Base-by-base conservation (phyloP, 2,797 vertebrate genomes). In the Huso huso region DNA sequence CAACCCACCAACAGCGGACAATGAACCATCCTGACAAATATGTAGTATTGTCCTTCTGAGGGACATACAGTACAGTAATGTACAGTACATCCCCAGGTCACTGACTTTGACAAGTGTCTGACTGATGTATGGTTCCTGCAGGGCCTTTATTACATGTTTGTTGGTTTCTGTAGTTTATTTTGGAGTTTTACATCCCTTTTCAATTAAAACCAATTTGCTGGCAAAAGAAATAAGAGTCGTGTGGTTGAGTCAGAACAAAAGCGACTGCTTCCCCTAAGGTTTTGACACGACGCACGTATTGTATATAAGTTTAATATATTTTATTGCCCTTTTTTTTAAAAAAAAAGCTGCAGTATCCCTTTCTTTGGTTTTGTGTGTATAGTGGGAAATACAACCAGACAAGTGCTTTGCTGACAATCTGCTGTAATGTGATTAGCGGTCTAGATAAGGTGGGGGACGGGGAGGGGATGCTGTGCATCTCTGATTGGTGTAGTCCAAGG, bases 311-410 rank as follows among this genome's bases (percentile, higher is more conserved):
- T 93, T 92, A 91, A 91, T 87, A 93, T 92, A 89, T 86, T 91
- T 92, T 93, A 90, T 91, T 89, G 86, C 91, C 86, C 87, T 91
- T 95, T 91, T 94, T 94, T 37, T 37, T 2, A 18, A 85, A 91
- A 87, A 62, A 83, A 92, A 90, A 93, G 88, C 92, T 95, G 90
- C 92, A 91, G 93, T 93, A 93, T 92, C 86, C 88, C 88, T 89
- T 87, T 88, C 87, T 84, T 76, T 74, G 75, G 84, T 85, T 83
- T 82, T 88, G 86, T 87, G 15, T 66, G 65, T 66, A 23, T 23
- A 8, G 51, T 37, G 10, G 49, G 51, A 48, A n/a, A 57, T 37
- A 2, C 23, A 37, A 37, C 23, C 23, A 37, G 23, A 37, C 23
- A 37, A 37, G 23, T 37, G 23, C 23, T 37, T 37, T 37, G 23